phyloP scores from a whole-genome alignment of 2,888 invertebrate species.

The Stramonita haemastoma region DNA sequence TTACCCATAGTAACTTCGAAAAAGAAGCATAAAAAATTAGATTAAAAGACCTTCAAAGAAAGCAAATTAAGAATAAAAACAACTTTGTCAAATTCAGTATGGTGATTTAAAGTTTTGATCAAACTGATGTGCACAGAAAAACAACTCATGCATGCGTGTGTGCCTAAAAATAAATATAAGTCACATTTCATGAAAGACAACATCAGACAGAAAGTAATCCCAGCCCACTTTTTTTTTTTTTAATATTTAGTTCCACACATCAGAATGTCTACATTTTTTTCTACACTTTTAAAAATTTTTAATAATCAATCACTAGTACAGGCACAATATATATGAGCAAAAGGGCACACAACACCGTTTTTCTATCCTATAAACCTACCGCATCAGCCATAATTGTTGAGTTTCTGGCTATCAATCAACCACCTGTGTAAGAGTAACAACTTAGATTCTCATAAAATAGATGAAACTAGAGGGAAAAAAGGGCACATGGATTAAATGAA shows the following conservation, averaged over 20 bases:
- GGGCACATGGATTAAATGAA: not conserved
- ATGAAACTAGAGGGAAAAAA: conserved; percentile 17
- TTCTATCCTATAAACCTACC: conserved; percentile 7
- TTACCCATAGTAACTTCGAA: no score
- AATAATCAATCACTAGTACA: not conserved
- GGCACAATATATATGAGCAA: conserved; percentile 12
- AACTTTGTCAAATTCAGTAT: no score
- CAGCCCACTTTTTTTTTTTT: not conserved
- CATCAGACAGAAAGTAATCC: no score
- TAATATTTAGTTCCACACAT: not conserved
- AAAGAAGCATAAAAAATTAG: no score
- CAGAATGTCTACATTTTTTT: not conserved
- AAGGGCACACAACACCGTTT: not conserved
- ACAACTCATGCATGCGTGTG: no score
- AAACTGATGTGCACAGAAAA: no score
- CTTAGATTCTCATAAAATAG: conserved; percentile 22
- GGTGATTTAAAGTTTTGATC: no score
- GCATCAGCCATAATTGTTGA: conserved; percentile 21
- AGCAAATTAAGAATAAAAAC: no score
- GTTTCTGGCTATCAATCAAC: not conserved
- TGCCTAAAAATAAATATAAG: no score
- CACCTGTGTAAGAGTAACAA: conserved; percentile 12
- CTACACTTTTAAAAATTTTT: not conserved
- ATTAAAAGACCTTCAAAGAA: no score
- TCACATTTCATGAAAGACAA: no score